Base-by-base conservation (phyloP, 2,888 invertebrate species). In the Chrysomela aeneicollis region DNA sequence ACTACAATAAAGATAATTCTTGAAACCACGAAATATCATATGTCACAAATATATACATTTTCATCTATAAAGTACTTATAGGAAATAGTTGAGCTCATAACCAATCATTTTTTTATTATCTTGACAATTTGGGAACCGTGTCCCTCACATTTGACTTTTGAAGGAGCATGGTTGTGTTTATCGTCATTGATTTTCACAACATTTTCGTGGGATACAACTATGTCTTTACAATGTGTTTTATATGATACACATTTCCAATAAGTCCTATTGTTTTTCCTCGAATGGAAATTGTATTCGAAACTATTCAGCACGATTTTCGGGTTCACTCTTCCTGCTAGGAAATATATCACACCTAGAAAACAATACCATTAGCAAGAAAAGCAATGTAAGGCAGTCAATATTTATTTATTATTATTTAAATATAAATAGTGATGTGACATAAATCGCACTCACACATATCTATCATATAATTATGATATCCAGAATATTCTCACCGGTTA, bases 241-340 rank as follows among this genome's bases (percentile, higher is more conserved):
- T 70, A 76, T 8, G 72, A 71, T 6, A 73, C 71, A 54, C 78
- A 78, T 42, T 74, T 74, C 78, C 78, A 78, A 35, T 74, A 71
- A 0, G 74, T 74, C 51, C 73, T 72, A 30, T 74, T 71, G 1
- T 69, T 63, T 9, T 64, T 68, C 59, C 73, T 72, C 0, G 71
- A 70, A 54, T 77, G 73, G 49, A 71, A 68, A 46, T 73, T 71
- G 53, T 71, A 78, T 19, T 72, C 71, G 60, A 73, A 71, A 59
- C 73, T 73, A 61, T 78, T 71, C 15, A 76, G 60, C 54, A 77
- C 73, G 42, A 78, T 66, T 67, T 76, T 75, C 12, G 76, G 76
- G 61, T 77, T 71, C 53, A 73, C 76, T 47, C 71, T 70, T 6
- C 74, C 76, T 4, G 72, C 64, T 37, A 69, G 66, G 46, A 77